A percentile compares a stretch with the other conserved stretches of the same genome.
Conservation (phyloP, 2,113 vertebrate species). For the Falco punctatus region DNA sequence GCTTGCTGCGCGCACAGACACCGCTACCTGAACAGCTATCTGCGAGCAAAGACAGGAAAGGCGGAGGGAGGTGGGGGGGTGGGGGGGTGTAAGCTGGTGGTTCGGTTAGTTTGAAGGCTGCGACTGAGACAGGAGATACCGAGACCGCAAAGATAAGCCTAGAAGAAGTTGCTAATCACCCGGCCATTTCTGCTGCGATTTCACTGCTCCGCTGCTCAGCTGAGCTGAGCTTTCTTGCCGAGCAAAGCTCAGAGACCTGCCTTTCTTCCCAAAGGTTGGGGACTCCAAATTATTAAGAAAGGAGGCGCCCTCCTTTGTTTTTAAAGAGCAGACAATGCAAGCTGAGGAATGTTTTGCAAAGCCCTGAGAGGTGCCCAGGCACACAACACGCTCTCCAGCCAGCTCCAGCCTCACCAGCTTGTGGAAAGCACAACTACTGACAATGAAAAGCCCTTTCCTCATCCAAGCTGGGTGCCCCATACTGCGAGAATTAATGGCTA, state of each 20-base stretch:
- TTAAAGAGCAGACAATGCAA: constrained; percentile 49
- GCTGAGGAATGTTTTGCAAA: constrained; percentile 55
- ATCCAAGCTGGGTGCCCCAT: constrained; percentile 80
- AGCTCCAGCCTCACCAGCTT: constrained; percentile 58
- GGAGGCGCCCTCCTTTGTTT: constrained; percentile 60
- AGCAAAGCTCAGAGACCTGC: background rate
- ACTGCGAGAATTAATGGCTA: constrained; percentile 86
- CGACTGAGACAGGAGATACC: background rate
- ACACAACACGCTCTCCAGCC: constrained; percentile 43
- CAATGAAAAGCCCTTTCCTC: constrained; percentile 79
- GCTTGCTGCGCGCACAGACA: background rate
- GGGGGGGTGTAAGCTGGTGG: background rate
- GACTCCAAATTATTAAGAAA: constrained; percentile 51
- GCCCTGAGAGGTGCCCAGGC: constrained; percentile 59
- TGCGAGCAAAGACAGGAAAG: background rate
- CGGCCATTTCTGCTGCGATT: constrained; percentile 6
- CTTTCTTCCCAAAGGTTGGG: background rate
- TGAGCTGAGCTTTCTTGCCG: background rate
- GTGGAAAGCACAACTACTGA: constrained; percentile 73
- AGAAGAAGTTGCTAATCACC: background rate
- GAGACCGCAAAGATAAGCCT: background rate
- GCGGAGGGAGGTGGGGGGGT: background rate
- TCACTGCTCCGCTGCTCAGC: background rate
- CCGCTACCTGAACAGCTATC: background rate
- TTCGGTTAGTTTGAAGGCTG: background rate